Base-by-base conservation (phyloP, 2,113 vertebrate species). In the Nycticorax nycticorax region DNA sequence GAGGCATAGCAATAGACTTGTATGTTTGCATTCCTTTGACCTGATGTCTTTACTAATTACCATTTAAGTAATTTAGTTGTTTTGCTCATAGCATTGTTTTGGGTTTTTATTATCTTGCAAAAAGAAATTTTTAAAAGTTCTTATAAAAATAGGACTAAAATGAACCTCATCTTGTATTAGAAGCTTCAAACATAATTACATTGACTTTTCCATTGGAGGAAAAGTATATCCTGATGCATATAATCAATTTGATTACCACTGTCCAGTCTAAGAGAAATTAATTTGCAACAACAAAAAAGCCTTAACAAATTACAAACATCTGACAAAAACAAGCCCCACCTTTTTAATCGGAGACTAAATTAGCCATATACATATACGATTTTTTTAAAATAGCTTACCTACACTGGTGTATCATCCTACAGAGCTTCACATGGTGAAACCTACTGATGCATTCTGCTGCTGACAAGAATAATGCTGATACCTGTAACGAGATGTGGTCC, bases 21-120 rank as follows among this genome's bases (percentile, higher is more conserved):
- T 86, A 96, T 94, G 95, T 97, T 96, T 97, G 96, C 96, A 97
- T 97, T 96, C 96, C 96, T 97, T 96, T 81, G 64, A 91, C 88
- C 92, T 96, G 93, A 97, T 96, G 95, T 97, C 96, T 96, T 89
- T 88, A 76, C 86, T 97, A 97, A 96, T 96, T 96, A 92, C 85
- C 68, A 64, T 43, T 94, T 52, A 77, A 77, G 82, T 95, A 93
- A 95, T 92, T 93, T 85, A 95, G 90, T 88, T 97, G 91, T 96
- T 96, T 95, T 97, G 93, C 94, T 97, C 93, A 87, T 28, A 93
- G 95, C 93, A 94, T 96, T 96, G 76, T 96, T 97, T 96, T 91
- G 93, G 73, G 77, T 15, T 88, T 95, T 89, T 87, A 91, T 78
- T 88, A 91, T 89, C 88, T 92, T 60, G 48, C 63, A 72, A 63